Evolutionary conservation across 2,797 vertebrate genomes (phyloP), one percentile per base, ranked within the genome.

Genomic region (Bradypus variegatus): DNA sequence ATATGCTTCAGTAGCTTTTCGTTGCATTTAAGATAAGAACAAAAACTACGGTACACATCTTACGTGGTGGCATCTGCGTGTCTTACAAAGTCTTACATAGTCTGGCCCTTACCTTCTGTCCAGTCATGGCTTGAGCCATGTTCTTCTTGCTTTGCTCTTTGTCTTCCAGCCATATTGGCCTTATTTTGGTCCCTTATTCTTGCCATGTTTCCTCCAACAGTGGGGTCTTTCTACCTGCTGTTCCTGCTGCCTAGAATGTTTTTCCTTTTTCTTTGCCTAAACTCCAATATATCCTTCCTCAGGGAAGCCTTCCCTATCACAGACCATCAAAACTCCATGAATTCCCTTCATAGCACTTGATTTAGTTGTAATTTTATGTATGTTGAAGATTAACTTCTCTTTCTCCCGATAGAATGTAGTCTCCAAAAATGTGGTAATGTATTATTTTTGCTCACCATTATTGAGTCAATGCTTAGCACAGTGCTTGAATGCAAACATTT

Each of bases 91-190:
- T 90, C 94, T 95, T 96, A 58, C 25, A 73, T 86, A 85, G 27
- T 60, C 33, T 88, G 86, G 64, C 67, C 91, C 85, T 45, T 67
- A 29, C 82, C 93, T 90, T 94, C 90, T 96, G 48, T 93, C 81
- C 7, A 90, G n/a, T 81, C 65, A 67, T 93, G 91, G 77, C 58
- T 82, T 92, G 83, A 94, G 58, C 91, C 58, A n/a, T 93, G 29
- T 92, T 94, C 91, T 91, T 94, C 93, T 96, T 93, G 38, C 86
- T 36, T 94, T 94, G 82, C 58, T 94, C 62, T 95, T 87, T 90
- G 93, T 94, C 60, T 92, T 92, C 88, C 67, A 89, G 89, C 50
- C 86, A 41, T 86, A 79, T 72, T 92, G 93, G 82, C 77, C 50
- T 79, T 76, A 77, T 94, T 94, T 92, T 64, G 88, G 76, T 90